Percentiles rank a stretch among this genome's conserved stretches.
phyloP scores from a whole-genome alignment of 2,113 vertebrate species.

The Tragelaphus imberbis region DNA sequence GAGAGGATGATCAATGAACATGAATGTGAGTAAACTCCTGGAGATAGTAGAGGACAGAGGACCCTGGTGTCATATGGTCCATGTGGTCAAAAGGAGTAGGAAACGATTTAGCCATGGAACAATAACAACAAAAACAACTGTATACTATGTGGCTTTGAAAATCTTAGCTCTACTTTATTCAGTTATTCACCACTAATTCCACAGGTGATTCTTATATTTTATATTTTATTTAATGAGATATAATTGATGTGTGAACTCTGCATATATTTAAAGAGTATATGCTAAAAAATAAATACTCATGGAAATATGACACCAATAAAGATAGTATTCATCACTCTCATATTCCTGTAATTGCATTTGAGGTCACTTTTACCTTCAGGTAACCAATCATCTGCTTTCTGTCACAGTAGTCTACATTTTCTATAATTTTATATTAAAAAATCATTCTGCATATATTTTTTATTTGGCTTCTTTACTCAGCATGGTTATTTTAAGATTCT shows the following conservation, averaged over 20 bases:
- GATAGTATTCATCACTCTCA: background rate
- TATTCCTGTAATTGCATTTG: background rate
- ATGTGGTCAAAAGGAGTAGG: no score
- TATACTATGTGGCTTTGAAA: background rate
- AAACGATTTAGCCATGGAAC: no score
- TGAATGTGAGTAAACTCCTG: no score
- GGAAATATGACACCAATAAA: background rate
- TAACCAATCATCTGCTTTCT: background rate
- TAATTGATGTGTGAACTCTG: background rate
- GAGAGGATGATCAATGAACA: no score
- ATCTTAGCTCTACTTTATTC: background rate
- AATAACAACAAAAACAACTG: no score
- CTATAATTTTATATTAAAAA: background rate
- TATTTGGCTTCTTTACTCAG: background rate
- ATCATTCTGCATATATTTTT: background rate
- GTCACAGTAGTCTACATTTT: background rate
- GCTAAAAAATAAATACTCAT: background rate
- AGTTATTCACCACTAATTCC: background rate
- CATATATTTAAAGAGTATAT: background rate
- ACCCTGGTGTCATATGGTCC: no score
- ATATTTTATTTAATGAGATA: background rate
- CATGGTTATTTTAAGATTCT: background rate
- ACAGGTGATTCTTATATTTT: background rate
- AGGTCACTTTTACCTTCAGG: background rate
- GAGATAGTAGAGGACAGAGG: no score